phyloP scores from a whole-genome alignment of 2,113 vertebrate genomes.

The Sturnira hondurensis region DNA sequence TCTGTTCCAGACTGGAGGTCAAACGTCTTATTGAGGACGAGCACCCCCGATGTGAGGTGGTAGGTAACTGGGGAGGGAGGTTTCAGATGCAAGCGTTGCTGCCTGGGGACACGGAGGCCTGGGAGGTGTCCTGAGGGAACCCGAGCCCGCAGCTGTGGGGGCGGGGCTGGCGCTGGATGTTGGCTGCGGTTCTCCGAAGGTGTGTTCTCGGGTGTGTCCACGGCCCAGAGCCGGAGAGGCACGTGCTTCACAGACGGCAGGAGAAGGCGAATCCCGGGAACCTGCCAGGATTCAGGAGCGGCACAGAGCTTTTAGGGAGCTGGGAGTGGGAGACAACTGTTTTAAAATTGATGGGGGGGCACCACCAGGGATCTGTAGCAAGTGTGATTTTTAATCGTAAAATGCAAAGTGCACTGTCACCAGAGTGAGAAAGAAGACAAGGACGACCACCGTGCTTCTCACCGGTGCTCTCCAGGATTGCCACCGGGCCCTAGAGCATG shows the following conservation, averaged over 20 bases:
- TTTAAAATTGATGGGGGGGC: not conserved
- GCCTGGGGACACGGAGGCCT: not conserved
- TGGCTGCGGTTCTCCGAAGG: not conserved
- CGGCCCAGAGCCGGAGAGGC: not conserved
- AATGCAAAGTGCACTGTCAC: not conserved
- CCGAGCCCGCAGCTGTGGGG: too few relatives aligned
- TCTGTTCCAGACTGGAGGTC: not conserved
- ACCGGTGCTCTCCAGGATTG: not conserved
- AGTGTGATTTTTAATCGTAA: not conserved
- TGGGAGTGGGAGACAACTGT: not conserved
- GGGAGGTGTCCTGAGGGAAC: not conserved
- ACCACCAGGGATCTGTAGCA: not conserved
- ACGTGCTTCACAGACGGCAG: not conserved
- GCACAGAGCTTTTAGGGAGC: not conserved
- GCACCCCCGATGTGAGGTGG: not conserved
- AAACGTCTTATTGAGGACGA: too few relatives aligned
- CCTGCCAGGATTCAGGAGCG: not conserved
- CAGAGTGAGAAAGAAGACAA: not conserved
- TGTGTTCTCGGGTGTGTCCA: too few relatives aligned
- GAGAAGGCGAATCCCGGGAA: not conserved
- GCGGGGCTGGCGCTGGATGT: accelerated
- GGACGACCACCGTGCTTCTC: not conserved
- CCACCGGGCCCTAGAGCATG: too few relatives aligned
- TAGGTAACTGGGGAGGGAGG: not conserved
- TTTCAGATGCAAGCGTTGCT: not conserved